These are phyloP conservation scores for Holothuria leucospilota DNA, from an alignment of 53 echinoderm and acorn worm genomes.

Conservation along the genomic window DNA sequence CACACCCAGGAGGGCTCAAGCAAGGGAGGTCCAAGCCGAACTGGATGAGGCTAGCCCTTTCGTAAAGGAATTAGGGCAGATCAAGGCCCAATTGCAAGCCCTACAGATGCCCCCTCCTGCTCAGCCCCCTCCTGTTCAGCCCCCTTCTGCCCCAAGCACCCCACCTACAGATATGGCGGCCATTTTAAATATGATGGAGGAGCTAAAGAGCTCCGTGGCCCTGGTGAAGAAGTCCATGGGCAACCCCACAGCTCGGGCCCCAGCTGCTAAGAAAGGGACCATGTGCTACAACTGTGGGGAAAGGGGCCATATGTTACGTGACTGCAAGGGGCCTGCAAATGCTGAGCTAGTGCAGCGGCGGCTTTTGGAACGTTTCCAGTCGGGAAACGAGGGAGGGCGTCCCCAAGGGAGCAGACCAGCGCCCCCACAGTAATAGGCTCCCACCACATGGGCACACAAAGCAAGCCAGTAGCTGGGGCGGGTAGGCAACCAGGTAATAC, in stretches of 20 bases:
- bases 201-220: constrained; percentile 7
- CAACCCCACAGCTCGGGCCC: not conserved
- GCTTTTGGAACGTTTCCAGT: constrained; percentile 28
- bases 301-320: constrained; percentile 46
- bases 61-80: not conserved
- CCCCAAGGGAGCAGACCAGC: constrained; percentile 53
- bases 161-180: not conserved
- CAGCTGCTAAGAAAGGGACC: not conserved
- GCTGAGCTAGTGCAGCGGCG: constrained; percentile 47
- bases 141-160: not conserved
- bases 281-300: constrained; percentile 69
- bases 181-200: constrained; percentile 22
- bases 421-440: constrained; percentile 35
- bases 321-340: constrained; percentile 40
- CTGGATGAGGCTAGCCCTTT: not conserved
- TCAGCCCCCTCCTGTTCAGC: not conserved
- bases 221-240: not conserved
- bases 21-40: not conserved
- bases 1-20: not conserved
- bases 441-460: not conserved
- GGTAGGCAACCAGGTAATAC: not conserved
- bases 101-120: not conserved
- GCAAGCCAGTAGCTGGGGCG: constrained; percentile 25
- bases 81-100: not conserved
- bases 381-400: constrained; percentile 62